These are phyloP conservation scores for Chitala chitala DNA, from an alignment of 2,113 vertebrate species.

Conservation along the genomic window DNA sequence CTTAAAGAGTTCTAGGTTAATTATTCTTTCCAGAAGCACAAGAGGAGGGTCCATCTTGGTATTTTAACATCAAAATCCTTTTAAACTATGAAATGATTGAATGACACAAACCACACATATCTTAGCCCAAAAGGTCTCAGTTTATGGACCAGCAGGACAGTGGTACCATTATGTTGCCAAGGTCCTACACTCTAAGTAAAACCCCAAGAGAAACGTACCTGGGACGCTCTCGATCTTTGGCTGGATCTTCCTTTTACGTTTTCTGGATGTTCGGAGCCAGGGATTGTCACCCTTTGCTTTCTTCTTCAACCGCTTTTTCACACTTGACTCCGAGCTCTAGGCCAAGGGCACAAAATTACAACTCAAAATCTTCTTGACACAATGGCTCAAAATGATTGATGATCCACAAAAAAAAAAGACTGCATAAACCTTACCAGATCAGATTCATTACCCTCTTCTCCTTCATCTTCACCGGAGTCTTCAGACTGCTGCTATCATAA, in stretches of 20 bases:
- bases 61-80: too few relatives aligned
- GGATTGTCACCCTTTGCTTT: slow-evolving; percentile 78
- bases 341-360: background rate
- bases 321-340: slow-evolving; percentile 84
- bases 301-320: slow-evolving; percentile 86
- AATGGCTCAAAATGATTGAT: too few relatives aligned
- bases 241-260: slow-evolving; percentile 76
- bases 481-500: slow-evolving; percentile 83
- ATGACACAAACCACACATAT: too few relatives aligned
- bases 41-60: too few relatives aligned
- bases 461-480: slow-evolving; percentile 78
- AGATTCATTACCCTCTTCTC: slow-evolving; percentile 86
- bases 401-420: background rate
- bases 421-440: slow-evolving; percentile 73
- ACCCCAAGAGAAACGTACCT: slow-evolving; percentile 45
- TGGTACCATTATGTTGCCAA: too few relatives aligned
- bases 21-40: too few relatives aligned
- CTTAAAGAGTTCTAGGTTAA: too few relatives aligned
- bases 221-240: slow-evolving; percentile 33
- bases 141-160: too few relatives aligned
- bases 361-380: background rate
- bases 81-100: too few relatives aligned
- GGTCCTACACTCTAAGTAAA: too few relatives aligned
- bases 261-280: slow-evolving; percentile 82
- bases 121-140: too few relatives aligned